Evolutionary conservation across 2,888 invertebrate species (phyloP).

Genomic region (Malachius bipustulatus): DNA sequence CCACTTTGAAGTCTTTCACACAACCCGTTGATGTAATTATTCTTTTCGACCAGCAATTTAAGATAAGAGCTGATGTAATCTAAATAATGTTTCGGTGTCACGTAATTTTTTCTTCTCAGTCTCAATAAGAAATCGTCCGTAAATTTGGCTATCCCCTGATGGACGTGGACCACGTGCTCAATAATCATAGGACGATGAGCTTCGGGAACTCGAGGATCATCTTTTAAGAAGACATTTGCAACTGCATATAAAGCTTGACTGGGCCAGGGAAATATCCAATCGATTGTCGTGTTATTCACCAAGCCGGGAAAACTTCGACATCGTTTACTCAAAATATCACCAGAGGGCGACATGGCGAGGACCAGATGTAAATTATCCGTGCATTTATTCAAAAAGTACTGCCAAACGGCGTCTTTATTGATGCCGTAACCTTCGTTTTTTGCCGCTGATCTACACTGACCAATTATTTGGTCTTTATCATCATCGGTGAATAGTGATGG

Average conservation of each 20-base stretch:
- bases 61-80: conserved; percentile 76
- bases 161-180: conserved; percentile 77
- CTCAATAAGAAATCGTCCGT: conserved; percentile 60
- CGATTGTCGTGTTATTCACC: conserved; percentile 84
- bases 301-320: conserved; percentile 87
- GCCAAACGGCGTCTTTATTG: conserved; percentile 76
- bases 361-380: conserved; percentile 83
- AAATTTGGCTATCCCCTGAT: conserved; percentile 60
- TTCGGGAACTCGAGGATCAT: conserved; percentile 39
- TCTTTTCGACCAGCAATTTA: conserved; percentile 60
- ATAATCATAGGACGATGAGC: conserved; percentile 52
- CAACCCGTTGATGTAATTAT: conserved; percentile 47
- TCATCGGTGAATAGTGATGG: conserved; percentile 80
- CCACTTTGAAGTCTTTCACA: conserved; percentile 61
- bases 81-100: conserved; percentile 86
- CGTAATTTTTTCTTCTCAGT: conserved; percentile 70
- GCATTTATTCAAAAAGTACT: conserved; percentile 65
- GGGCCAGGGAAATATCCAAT: conserved; percentile 94
- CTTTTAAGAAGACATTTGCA: conserved; percentile 70
- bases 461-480: conserved; percentile 73
- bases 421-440: conserved; percentile 58
- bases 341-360: conserved; percentile 79
- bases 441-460: conserved; percentile 55
- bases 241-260: conserved; percentile 79
- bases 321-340: conserved; percentile 67